Evolutionary conservation across 35 echinoderm and acorn worm species (phyloP).

Genomic region (Ophiothrix spiculata): DNA sequence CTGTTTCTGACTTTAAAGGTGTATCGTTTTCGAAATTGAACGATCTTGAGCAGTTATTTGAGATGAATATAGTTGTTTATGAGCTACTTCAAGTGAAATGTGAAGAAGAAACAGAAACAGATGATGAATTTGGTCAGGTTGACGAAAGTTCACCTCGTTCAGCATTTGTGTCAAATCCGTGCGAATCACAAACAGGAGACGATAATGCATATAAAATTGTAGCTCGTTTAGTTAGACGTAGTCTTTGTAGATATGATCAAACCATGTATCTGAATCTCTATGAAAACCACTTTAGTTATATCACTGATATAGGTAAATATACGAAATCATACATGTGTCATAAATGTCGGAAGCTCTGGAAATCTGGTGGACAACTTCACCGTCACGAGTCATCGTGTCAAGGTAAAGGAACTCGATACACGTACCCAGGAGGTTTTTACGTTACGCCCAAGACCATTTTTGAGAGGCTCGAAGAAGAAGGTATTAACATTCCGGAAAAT

Average conservation of each 20-base stretch:
- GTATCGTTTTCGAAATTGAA: background rate
- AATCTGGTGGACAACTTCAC: background rate
- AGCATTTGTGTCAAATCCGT: background rate
- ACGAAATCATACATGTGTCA: background rate
- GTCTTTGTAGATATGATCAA: background rate
- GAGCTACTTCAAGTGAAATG: background rate
- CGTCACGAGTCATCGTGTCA: background rate
- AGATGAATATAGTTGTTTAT: conserved; percentile 3
- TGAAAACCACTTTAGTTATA: background rate
- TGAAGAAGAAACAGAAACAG: background rate
- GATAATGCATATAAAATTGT: background rate
- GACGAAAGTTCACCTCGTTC: background rate
- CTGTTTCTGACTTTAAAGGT: background rate
- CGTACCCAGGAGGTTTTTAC: conserved; percentile 7
- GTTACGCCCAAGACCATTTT: no score
- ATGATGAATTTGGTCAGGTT: background rate
- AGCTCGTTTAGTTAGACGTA: background rate
- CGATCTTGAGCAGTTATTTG: background rate
- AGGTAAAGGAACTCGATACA: background rate
- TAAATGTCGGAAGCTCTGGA: background rate
- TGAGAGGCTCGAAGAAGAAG: no score
- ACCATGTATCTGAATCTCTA: conserved; percentile 5
- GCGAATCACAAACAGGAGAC: no score
- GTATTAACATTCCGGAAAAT: background rate
- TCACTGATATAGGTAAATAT: background rate